These are phyloP conservation scores for Adineta ricciae DNA, from an alignment of 2,888 invertebrate genomes.

Conservation along the genomic window DNA sequence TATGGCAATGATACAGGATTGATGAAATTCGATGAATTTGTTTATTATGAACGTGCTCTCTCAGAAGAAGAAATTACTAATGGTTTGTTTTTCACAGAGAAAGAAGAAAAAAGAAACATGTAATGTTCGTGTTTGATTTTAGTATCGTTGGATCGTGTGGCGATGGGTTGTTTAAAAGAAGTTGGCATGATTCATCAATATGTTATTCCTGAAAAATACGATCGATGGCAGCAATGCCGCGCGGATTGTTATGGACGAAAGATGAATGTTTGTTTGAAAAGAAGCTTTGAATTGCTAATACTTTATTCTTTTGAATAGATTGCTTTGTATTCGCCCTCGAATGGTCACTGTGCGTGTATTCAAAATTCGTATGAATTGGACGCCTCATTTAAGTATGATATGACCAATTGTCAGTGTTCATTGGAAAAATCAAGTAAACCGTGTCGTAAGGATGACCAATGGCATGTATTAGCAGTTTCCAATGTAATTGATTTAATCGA, in stretches of 20 bases:
- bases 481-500: conserved; percentile 1
- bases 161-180: not conserved
- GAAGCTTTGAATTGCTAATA: too few species aligned
- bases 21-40: not conserved
- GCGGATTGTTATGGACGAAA: not conserved
- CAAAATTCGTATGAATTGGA: not conserved
- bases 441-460: not conserved
- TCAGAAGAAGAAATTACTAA: not conserved
- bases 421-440: not conserved
- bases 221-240: not conserved
- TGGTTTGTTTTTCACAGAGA: not conserved
- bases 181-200: conserved; percentile 1
- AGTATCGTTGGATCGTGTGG: not conserved
- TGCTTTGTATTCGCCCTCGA: not conserved
- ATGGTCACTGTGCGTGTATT: conserved; percentile 4
- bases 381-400: not conserved
- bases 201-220: not conserved
- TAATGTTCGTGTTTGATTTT: not conserved
- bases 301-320: not conserved
- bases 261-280: not conserved
- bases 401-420: not conserved
- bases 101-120: not conserved
- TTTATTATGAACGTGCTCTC: not conserved
- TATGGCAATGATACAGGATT: conserved; percentile 9
- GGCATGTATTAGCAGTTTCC: not conserved